Evolutionary conservation across 2,888 invertebrate species (phyloP).

Genomic region (Cordilura impudica): DNA sequence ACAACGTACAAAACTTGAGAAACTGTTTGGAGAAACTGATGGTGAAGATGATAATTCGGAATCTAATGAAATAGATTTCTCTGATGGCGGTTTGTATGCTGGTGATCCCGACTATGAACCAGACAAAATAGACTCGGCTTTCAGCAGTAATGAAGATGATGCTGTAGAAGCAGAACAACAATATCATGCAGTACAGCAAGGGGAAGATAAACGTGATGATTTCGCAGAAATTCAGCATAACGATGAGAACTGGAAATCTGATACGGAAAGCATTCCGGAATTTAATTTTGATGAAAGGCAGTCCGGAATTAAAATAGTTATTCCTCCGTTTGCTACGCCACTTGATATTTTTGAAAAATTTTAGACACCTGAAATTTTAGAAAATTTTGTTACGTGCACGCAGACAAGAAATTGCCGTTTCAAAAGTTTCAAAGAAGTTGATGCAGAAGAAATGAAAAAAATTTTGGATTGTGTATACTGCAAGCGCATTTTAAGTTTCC

Average conservation of each 20-base stretch:
- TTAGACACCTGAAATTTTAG: neutral
- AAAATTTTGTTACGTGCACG: neutral
- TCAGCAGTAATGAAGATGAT: neutral
- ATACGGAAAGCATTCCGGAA: no score
- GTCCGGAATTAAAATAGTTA: neutral
- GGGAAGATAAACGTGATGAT: no score
- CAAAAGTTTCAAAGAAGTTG: neutral
- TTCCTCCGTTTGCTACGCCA: neutral
- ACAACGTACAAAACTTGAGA: neutral
- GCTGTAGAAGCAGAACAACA: neutral
- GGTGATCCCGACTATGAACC: no score
- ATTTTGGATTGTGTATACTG: neutral
- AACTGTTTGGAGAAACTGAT: neutral
- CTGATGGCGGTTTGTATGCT: neutral
- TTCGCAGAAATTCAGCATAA: neutral
- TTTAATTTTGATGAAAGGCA: neutral
- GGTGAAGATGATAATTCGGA: neutral
- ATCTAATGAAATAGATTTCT: neutral
- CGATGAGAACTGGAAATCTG: neutral
- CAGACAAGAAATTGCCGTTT: neutral
- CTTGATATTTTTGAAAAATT: no score
- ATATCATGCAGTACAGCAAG: no score
- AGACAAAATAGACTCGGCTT: no score
- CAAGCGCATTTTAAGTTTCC: slow-evolving; percentile 9
- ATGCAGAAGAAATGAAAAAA: neutral